Evolutionary conservation across 2,888 invertebrate genomes (phyloP), one percentile per base, ranked within the genome.

Genomic region (Leptopilina syphax): DNA sequence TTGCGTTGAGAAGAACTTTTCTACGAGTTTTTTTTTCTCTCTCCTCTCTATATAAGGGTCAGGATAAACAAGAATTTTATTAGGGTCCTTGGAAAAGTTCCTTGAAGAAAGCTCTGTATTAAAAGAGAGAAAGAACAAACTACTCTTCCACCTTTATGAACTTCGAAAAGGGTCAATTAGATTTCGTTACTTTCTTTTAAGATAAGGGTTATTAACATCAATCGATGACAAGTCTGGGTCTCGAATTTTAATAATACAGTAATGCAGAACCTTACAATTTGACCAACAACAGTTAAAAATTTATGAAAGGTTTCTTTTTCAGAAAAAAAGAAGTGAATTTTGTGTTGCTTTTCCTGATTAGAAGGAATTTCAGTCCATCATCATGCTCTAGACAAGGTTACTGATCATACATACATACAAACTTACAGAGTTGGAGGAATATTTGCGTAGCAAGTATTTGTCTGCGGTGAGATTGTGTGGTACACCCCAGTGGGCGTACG

Each of bases 131-230:
- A 57, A 34, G 34, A 41, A 4, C 41, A 57, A 73, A 34, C 34
- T 73, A 13, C 4, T 57, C 13, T 57, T 57, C n/a, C n/a, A 34
- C 7, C 9, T 27, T 73, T 73, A 18, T 47, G 7, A 57, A 34
- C 70, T 27, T 10, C 27, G 6, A 50, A 50, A 50, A 70, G 50
- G 24, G 27, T 34, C 65, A 41, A 65, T 65, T 77, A 65, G 9
- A 9, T 77, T 77, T n/a, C 44, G 9, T 44, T 34, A 10, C 47
- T 68, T 77, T 77, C 65, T 68, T n/a, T 65, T 78, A 65, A 50
- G 44, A 44, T 44, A 8, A 44, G 44, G 44, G 10, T 12, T 50
- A 50, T 79, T 70, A 82, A 84, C 82, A 88, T 88, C 87, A 86
- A 88, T 88, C 83, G 10, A 34, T 4, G 34, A 18, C 9, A 60